Evolutionary conservation across 2,888 invertebrate genomes (phyloP).

Genomic region (Monopis laevigella): DNA sequence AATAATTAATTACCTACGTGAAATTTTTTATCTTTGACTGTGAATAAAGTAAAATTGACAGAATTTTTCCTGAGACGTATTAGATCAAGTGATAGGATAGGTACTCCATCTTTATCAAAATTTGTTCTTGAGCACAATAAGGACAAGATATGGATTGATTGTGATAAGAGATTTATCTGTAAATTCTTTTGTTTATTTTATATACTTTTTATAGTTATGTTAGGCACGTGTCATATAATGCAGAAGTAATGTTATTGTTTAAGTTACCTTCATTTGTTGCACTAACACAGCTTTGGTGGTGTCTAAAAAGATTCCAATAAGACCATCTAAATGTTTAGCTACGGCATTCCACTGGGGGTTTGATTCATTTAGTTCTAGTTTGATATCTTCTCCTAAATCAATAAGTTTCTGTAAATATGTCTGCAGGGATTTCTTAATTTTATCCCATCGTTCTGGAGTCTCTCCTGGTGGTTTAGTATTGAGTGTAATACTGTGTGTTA

Average conservation of each 20-base stretch:
- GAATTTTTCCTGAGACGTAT: no score
- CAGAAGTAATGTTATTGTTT: conserved; percentile 1
- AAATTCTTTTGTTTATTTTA: no score
- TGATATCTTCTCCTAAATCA: conserved; percentile 58
- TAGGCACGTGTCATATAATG: no score
- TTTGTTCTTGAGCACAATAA: no score
- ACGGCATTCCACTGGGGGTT: conserved; percentile 47
- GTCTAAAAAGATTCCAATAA: conserved; percentile 65
- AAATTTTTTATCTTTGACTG: no score
- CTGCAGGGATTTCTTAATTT: conserved; percentile 54
- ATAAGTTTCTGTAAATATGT: conserved; percentile 54
- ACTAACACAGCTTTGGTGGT: conserved; percentile 67
- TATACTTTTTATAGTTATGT: no score
- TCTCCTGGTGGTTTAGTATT: conserved; percentile 60
- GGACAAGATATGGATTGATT: no score
- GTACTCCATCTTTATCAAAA: no score
- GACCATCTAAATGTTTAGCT: conserved; percentile 50
- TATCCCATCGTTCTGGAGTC: conserved; percentile 58
- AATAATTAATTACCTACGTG: background rate
- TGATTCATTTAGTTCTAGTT: conserved; percentile 53
- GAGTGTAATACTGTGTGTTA: conserved; percentile 58
- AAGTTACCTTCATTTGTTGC: conserved; percentile 65
- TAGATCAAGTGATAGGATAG: no score
- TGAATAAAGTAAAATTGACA: no score
- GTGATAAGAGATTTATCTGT: no score